Base-by-base conservation (phyloP, 2,888 invertebrate genomes). In the Piscicola geometra region DNA sequence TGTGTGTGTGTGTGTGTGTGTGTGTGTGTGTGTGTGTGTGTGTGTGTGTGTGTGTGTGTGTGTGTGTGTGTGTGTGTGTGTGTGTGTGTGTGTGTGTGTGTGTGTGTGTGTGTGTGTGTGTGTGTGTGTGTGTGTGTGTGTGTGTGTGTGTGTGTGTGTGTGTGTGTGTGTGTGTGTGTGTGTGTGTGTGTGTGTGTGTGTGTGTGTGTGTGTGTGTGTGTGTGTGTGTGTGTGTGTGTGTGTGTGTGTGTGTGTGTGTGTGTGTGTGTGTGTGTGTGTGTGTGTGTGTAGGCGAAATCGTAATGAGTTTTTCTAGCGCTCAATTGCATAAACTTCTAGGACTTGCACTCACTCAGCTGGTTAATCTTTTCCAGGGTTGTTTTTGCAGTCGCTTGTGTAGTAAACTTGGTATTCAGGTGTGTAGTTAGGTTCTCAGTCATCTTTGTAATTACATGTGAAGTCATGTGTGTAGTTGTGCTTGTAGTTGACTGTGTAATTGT, bases 251-350 rank as follows among this genome's bases (percentile, higher is more conserved):
- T n/a, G n/a, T 30, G 30, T 68, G 69, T n/a, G 35, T 28, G 69
- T 68, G 32, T 28, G 32, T 68, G 69, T n/a, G 35, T 28, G 69
- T 68, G 32, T 28, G 32, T 68, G 30, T 71, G 35, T 32, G 28
- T 71, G 41, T 36, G 32, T 41, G 15, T 21, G 47, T 9, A 41
- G 41, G 18, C 25, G 21, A 5, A 56, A 9, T n/a, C 3, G 95
- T 94, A 64, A 96, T 96, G 78, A 93, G 94, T 82, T 97, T 97
- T 85, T 95, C 95, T 85, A 95, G 93, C 84, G 96, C 96, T 85
- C 96, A 95, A 36, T 96, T 87, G 0, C 95, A 96, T 96, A 97
- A 97, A 75, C 90, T 90, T 75, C 82, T 82, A 81, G 92, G 91
- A 78, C 90, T 90, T 78, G 90, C 91, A 52, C 93, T 91, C 80